These are phyloP conservation scores for Tetranychus piercei DNA, from an alignment of 2,888 invertebrate genomes.

Conservation along the genomic window DNA sequence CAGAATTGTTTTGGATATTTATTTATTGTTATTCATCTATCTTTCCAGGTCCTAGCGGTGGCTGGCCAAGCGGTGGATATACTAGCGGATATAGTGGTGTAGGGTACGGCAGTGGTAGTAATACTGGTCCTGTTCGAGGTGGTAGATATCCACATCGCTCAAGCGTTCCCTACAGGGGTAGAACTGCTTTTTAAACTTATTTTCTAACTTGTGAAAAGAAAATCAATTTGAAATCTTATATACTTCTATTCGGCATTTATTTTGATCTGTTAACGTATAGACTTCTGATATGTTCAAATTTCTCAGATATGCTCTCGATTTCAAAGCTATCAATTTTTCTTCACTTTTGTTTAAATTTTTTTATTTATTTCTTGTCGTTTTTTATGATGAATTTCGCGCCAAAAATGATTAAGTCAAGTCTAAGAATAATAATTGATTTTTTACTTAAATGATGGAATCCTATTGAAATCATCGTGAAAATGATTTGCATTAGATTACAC, in stretches of 20 bases:
- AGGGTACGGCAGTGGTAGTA: conserved; percentile 26
- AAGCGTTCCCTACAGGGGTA: conserved; percentile 50
- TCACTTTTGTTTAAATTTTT: conserved; percentile 1
- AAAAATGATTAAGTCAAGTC: background rate
- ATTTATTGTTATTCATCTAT: no score
- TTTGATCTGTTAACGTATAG: background rate
- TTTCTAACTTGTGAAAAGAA: background rate
- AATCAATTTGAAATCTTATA: conserved; percentile 1
- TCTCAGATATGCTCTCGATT: background rate
- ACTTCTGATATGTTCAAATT: conserved; percentile 1
- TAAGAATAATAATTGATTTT: no score
- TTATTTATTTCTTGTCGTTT: background rate
- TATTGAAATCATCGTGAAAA: no score
- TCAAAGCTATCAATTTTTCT: background rate
- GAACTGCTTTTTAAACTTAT: background rate
- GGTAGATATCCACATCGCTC: conserved; percentile 45
- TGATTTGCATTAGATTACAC: no score
- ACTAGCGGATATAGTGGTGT: conserved; percentile 33
- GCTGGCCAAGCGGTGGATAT: conserved; percentile 25
- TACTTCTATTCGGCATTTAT: background rate
- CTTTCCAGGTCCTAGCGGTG: conserved; percentile 31
- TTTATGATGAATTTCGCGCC: background rate
- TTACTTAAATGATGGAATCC: no score
- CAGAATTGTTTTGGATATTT: no score
- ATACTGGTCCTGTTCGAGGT: conserved; percentile 49